Conservation (phyloP, 2,888 invertebrate species). For the Apamea crenata region DNA sequence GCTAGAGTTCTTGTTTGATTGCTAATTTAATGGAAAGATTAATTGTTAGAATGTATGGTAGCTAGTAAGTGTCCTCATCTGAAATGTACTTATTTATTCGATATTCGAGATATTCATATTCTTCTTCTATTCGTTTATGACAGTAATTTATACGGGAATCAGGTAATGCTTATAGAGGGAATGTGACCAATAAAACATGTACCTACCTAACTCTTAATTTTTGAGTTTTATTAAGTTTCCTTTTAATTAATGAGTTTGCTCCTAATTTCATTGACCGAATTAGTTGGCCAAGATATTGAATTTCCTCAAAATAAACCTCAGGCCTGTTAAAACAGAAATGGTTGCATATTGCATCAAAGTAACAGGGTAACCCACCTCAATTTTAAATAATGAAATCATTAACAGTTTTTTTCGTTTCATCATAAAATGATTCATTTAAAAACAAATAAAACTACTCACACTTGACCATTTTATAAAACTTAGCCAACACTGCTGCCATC, state of each 20-base stretch:
- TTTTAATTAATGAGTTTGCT: not conserved
- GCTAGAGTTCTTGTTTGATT: conserved; percentile 35
- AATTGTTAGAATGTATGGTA: conserved; percentile 5
- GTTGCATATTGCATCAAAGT: not conserved
- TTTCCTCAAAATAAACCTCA: not conserved
- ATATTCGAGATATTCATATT: not conserved
- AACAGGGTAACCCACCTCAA: not conserved
- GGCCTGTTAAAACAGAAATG: not conserved
- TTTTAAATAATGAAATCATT: not conserved
- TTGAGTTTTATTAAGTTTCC: not conserved
- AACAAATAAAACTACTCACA: conserved; percentile 10
- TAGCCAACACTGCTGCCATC: conserved; percentile 68
- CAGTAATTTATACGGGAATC: not conserved
- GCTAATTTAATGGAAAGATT: not conserved
- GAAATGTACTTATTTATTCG: not conserved
- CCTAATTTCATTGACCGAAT: not conserved
- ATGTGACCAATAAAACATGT: not conserved
- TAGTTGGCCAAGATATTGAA: not conserved
- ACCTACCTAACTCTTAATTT: not conserved
- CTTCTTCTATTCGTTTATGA: not conserved
- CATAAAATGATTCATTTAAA: not conserved
- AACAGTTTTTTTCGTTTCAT: not conserved
- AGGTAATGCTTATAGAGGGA: not conserved
- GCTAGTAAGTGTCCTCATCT: not conserved
- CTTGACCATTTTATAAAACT: conserved; percentile 28